Base-by-base conservation (phyloP, 2,113 vertebrate species). In the Dendropsophus ebraccatus region DNA sequence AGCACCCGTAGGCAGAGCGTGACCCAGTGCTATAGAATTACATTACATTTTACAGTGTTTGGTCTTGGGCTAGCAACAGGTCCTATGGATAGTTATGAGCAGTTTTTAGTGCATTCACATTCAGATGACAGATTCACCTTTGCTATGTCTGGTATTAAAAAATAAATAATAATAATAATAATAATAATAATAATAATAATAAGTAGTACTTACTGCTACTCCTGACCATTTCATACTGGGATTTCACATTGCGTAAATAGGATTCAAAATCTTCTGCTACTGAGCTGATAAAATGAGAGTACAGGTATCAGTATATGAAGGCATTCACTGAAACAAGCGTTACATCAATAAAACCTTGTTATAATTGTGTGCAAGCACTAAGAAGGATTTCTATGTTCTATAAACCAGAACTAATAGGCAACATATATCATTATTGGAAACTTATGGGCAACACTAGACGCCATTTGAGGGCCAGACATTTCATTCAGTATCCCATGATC, bases 161-260 rank as follows among this genome's bases (percentile, higher is more conserved):
- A n/a, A n/a, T n/a, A n/a, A n/a, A n/a, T n/a, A n/a, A n/a, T n/a
- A n/a, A n/a, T n/a, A n/a, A n/a, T n/a, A n/a, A n/a, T n/a, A n/a
- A n/a, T n/a, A n/a, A n/a, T n/a, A n/a, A n/a, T n/a, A n/a, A n/a
- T n/a, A n/a, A n/a, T n/a, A n/a, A n/a, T n/a, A n/a, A n/a, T n/a
- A n/a, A n/a, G n/a, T n/a, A 23, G 17, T 54, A 96, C 97, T 97
- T 94, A 99, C 98, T 94, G 85, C 93, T 97, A 78, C 93, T 96
- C 85, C 96, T 95, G 90, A 96, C 98, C 81, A 94, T 96, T 89
- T 99, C 98, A 1, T 96, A 97, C 80, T 97, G 96, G 87, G 95
- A 94, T 90, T 96, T 98, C 12, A 95, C 92, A 87, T 93, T 96
- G 91, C 95, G 96, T 82, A 97, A 90, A 91, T 95, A 97, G 77